A percentile compares a stretch with the other conserved stretches of the same genome.
Evolutionary conservation across 2,113 vertebrate genomes (phyloP).

Genomic region (Erythrolamprus reginae): DNA sequence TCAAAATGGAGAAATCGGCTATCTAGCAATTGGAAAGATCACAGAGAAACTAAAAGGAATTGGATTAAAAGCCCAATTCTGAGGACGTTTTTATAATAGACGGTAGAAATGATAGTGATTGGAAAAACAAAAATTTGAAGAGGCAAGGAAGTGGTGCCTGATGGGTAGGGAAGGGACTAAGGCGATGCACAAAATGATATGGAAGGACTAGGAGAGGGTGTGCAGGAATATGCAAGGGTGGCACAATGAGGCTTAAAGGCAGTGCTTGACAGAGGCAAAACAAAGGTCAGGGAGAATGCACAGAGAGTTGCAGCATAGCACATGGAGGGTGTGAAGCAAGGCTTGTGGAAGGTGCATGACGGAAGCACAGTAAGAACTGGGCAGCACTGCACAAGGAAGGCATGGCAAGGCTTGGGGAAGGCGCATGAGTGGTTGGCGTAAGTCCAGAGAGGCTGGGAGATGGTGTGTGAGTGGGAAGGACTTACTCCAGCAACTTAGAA

Average conservation of each 20-base stretch:
- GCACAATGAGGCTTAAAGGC: not conserved
- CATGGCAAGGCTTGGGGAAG: no score
- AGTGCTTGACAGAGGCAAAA: not conserved
- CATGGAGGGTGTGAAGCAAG: not conserved
- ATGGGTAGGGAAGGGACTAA: not conserved
- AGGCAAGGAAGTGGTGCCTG: not conserved
- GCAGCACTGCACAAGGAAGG: no score
- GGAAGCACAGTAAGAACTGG: no score
- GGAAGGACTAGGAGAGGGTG: not conserved
- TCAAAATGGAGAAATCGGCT: no score
- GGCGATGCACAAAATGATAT: not conserved
- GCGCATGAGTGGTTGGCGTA: not conserved
- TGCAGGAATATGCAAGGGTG: not conserved
- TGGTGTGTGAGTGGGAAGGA: not conserved
- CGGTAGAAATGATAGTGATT: no score
- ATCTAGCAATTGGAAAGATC: no score
- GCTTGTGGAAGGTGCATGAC: no score
- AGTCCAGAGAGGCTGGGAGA: not conserved
- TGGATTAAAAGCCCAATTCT: no score
- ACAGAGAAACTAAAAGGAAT: no score
- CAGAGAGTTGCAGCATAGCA: not conserved
- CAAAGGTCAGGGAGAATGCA: not conserved
- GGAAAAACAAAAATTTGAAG: no score
- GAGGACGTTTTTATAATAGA: no score
- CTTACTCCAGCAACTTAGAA: not conserved